These are phyloP conservation scores for Scolanthus callimorphus DNA, from an alignment of 92 coral and sea anemone genomes.

Conservation along the genomic window DNA sequence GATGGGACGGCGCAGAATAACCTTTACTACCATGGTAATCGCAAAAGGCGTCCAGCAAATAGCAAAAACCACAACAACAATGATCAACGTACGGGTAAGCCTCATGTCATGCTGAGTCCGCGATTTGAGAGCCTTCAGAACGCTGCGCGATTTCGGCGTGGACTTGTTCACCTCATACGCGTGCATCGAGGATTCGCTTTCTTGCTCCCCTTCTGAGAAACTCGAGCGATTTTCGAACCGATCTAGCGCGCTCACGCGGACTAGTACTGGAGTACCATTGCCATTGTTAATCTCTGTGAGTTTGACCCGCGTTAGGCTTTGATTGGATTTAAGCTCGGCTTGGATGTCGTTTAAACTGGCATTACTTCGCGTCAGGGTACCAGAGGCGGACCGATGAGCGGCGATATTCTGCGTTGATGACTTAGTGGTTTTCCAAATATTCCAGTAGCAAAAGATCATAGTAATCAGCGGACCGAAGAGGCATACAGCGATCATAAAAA, in stretches of 20 bases:
- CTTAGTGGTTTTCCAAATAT: constrained; percentile 24
- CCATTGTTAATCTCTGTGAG: not conserved
- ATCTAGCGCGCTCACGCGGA: not conserved
- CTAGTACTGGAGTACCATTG: not conserved
- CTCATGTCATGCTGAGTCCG: constrained; percentile 1
- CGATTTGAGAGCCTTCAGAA: not conserved
- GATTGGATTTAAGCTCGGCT: not conserved
- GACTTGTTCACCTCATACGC: not conserved
- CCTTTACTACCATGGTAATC: constrained; percentile 60
- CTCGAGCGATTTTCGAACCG: constrained; percentile 4
- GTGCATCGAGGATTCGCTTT: not conserved
- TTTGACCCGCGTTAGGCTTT: not conserved
- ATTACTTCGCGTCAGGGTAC: not conserved
- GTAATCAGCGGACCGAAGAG: constrained; percentile 35
- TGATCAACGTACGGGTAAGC: constrained; percentile 61
- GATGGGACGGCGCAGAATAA: constrained; percentile 20
- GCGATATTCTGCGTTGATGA: not conserved
- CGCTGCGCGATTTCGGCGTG: not conserved
- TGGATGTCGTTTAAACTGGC: not conserved
- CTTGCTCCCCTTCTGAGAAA: not conserved
- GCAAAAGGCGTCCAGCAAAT: constrained; percentile 82
- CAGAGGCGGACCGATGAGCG: not conserved
- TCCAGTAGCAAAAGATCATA: constrained; percentile 40
- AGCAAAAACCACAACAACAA: constrained; percentile 57
- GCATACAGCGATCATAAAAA: constrained; percentile 46